A percentile compares a stretch with the other conserved stretches of the same genome.
Conservation (phyloP, 2,797 vertebrate genomes). For the Megalops cyprinoides region DNA sequence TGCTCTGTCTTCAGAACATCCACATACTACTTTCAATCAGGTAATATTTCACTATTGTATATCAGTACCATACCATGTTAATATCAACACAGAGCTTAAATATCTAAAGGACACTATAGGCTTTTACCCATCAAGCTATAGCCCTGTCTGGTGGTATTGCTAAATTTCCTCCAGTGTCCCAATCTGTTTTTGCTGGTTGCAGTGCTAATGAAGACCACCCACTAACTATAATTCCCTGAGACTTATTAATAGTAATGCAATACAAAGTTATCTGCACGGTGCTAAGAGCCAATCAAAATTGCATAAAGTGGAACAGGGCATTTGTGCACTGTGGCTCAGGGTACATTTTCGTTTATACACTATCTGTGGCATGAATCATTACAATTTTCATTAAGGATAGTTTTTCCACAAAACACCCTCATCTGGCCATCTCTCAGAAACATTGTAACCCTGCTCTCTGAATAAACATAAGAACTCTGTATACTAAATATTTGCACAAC, state of each 20-base stretch:
- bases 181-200: slow-evolving; percentile 69
- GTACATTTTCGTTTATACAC: slow-evolving; percentile 1
- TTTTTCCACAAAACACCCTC: slow-evolving; percentile 58
- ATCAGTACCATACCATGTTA: slow-evolving; percentile 5
- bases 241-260: slow-evolving; percentile 77
- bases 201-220: slow-evolving; percentile 81
- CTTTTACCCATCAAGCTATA: slow-evolving; percentile 47
- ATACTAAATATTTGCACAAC: slow-evolving; percentile 34
- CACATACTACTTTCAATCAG: background rate
- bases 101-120: slow-evolving; percentile 20
- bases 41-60: slow-evolving; percentile 1
- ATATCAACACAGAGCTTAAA: slow-evolving; percentile 22
- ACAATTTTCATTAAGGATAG: slow-evolving; percentile 5
- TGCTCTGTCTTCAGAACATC: background rate
- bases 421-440: slow-evolving; percentile 78
- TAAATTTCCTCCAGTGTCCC: slow-evolving; percentile 78
- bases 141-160: slow-evolving; percentile 68
- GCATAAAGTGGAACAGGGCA: slow-evolving; percentile 70
- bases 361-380: slow-evolving; percentile 24
- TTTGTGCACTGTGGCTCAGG: slow-evolving; percentile 44
- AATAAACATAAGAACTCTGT: slow-evolving; percentile 52
- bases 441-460: slow-evolving; percentile 78
- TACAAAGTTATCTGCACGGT: slow-evolving; percentile 72
- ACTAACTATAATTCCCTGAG: slow-evolving; percentile 59
- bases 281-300: slow-evolving; percentile 77